These are phyloP conservation scores for Papilio demoleus DNA, from an alignment of 2,888 invertebrate species.

Conservation along the genomic window DNA sequence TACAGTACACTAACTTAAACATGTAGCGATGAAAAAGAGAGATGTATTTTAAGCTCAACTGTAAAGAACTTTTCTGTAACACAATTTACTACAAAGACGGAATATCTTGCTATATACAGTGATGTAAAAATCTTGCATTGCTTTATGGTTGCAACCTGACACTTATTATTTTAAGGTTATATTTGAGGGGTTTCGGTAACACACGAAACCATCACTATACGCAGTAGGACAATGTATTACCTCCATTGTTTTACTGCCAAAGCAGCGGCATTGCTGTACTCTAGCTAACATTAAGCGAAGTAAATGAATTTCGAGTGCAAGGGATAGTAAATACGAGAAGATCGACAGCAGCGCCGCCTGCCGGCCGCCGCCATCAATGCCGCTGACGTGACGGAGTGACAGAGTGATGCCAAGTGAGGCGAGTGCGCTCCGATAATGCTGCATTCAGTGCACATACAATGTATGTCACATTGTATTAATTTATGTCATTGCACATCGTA, in stretches of 20 bases:
- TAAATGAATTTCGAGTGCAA: not conserved
- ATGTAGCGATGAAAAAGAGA: not conserved
- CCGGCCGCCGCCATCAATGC: not conserved
- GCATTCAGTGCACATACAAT: constrained; percentile 17
- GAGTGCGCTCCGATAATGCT: constrained; percentile 24
- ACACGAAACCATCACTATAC: too few species aligned
- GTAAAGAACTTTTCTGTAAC: not conserved
- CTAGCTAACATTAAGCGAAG: not conserved
- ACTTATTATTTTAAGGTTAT: too few species aligned
- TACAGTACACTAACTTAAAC: not conserved
- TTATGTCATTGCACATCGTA: constrained; percentile 11
- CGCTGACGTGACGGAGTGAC: not conserved
- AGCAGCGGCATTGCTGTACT: too few species aligned
- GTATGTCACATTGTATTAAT: constrained; percentile 13
- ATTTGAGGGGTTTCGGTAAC: too few species aligned
- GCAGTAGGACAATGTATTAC: too few species aligned
- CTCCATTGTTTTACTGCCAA: too few species aligned
- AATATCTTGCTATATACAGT: too few species aligned
- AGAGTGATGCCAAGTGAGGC: not conserved
- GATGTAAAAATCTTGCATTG: too few species aligned
- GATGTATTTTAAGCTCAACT: not conserved
- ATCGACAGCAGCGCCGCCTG: not conserved
- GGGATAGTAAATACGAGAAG: constrained; percentile 7
- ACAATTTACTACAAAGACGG: not conserved
- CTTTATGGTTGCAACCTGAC: too few species aligned